Conservation (phyloP, 2,888 invertebrate genomes). For the Gortyna flavago region DNA sequence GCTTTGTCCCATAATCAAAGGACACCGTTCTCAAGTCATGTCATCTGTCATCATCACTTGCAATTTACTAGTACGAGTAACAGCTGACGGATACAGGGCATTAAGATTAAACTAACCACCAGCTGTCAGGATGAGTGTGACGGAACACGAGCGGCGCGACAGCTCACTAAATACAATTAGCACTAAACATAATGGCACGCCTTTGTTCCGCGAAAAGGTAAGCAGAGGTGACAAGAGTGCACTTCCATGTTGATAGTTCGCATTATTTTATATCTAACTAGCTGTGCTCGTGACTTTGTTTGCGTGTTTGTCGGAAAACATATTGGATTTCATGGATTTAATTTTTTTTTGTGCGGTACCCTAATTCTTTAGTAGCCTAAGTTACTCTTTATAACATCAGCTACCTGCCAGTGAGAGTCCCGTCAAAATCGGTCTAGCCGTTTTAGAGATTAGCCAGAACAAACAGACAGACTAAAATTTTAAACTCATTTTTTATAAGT, state of each 20-base stretch:
- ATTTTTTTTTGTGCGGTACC: too few relatives aligned
- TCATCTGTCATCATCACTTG: slow-evolving; percentile 10
- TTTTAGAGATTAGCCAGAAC: too few relatives aligned
- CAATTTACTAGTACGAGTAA: slow-evolving; percentile 27
- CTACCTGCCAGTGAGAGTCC: too few relatives aligned
- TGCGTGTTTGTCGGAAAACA: too few relatives aligned
- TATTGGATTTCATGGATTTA: too few relatives aligned
- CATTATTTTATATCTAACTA: too few relatives aligned
- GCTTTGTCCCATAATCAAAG: slow-evolving; percentile 20
- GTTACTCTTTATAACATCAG: too few relatives aligned
- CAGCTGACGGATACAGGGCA: slow-evolving; percentile 46
- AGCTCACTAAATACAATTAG: slow-evolving; percentile 11
- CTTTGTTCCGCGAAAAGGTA: neutral
- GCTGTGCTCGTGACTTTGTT: neutral
- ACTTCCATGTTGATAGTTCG: neutral
- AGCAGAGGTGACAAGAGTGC: neutral
- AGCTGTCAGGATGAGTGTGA: slow-evolving; percentile 18
- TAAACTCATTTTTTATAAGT: too few relatives aligned
- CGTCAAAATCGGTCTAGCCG: too few relatives aligned
- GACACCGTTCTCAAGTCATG: neutral
- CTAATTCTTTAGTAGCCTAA: too few relatives aligned
- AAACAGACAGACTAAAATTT: too few relatives aligned
- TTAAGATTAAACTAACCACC: slow-evolving; percentile 17
- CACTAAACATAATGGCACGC: neutral
- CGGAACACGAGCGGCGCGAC: neutral